Percentiles rank a stretch among this genome's conserved stretches.
These are phyloP conservation scores for Myrmecophaga tridactyla DNA, from an alignment of 2,113 vertebrate genomes.

Conservation along the genomic window DNA sequence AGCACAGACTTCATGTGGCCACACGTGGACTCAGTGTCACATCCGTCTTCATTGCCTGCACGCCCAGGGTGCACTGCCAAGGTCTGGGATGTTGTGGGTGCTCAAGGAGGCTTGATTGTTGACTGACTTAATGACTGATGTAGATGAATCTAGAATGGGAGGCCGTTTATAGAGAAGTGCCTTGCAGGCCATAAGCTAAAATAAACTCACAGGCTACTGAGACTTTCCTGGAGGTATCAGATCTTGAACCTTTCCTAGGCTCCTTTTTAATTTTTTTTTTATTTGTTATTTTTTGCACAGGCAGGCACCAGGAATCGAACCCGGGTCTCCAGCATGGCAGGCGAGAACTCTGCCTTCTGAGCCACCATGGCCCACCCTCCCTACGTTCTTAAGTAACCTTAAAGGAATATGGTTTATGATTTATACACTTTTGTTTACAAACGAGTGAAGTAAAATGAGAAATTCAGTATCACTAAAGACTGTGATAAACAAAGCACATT, in stretches of 20 bases:
- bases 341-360: no score
- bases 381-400: not conserved
- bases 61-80: not conserved
- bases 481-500: fast-evolving
- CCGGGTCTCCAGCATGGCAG: no score
- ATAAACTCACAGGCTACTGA: fast-evolving
- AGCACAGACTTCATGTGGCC: fast-evolving
- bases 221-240: no score
- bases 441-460: not conserved
- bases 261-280: no score
- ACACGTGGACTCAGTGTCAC: fast-evolving
- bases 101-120: not conserved
- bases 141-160: not conserved
- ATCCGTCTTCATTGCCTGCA: fast-evolving
- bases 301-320: no score
- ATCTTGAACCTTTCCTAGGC: not conserved
- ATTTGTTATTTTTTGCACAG: no score
- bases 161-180: fast-evolving
- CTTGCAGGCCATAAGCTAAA: not conserved
- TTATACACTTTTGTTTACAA: not conserved
- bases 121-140: not conserved
- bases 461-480: not conserved
- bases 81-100: not conserved
- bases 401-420: not conserved
- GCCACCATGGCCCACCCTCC: no score